These are phyloP conservation scores for Temnothorax ravouxi DNA, from an alignment of 2,888 invertebrate species.

Conservation along the genomic window DNA sequence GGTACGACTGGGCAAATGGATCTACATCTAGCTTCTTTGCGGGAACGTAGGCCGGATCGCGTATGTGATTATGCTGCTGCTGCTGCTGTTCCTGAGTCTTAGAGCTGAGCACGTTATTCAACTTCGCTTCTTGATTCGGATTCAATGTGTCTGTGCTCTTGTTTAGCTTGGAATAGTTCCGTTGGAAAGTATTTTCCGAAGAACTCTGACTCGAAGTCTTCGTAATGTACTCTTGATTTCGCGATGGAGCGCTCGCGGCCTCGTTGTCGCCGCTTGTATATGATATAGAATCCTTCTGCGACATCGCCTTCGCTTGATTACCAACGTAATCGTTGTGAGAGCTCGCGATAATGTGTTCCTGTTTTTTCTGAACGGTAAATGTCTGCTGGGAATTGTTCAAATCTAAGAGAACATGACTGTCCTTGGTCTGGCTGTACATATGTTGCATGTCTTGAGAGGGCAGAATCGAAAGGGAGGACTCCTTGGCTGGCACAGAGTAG, in stretches of 20 bases:
- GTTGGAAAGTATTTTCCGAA: conserved; percentile 66
- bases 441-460: conserved; percentile 67
- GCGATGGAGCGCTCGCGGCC: conserved; percentile 34
- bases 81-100: conserved; percentile 65
- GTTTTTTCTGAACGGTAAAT: conserved; percentile 67
- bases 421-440: conserved; percentile 66
- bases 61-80: conserved; percentile 59
- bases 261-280: conserved; percentile 52
- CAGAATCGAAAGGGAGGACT: conserved; percentile 68
- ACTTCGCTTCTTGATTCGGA: conserved; percentile 59
- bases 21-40: conserved; percentile 73
- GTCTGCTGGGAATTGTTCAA: conserved; percentile 63
- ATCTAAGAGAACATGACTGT: conserved; percentile 58
- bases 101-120: conserved; percentile 59
- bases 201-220: conserved; percentile 57
- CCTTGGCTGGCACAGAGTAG: conserved; percentile 72
- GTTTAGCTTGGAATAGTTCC: conserved; percentile 65
- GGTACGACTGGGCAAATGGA: conserved; percentile 70
- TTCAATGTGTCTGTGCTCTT: conserved; percentile 61
- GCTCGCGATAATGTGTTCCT: conserved; percentile 64
- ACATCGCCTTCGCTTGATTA: conserved; percentile 64
- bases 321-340: conserved; percentile 69
- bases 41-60: conserved; percentile 61
- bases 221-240: conserved; percentile 63
- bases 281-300: conserved; percentile 64